Evolutionary conservation across 2,888 invertebrate genomes (phyloP), one percentile per base, ranked within the genome.

Genomic region (Melangyna quadrimaculata): DNA sequence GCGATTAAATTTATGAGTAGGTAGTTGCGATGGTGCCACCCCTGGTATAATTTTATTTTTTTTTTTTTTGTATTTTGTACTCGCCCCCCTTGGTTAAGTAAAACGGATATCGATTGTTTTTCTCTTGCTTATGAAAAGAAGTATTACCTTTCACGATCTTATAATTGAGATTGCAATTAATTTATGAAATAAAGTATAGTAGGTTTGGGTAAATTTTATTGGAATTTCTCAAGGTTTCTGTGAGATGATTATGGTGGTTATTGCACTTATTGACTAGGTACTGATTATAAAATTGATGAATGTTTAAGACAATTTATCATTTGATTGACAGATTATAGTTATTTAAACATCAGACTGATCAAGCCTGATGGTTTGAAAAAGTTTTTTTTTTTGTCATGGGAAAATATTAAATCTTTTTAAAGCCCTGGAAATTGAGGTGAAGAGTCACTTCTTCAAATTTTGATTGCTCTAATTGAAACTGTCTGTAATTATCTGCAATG

Each of bases 141-240:
- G 63, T 63, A 67, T 37, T 55, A 19, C 55, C 51, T 75, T 63
- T 57, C 65, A 59, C 53, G 72, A 71, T 77, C 55, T 77, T 57
- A 59, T 77, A 77, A 82, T 72, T 77, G 65, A 72, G 67, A 67
- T 78, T 77, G 77, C 72, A 67, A 72, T 82, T 78, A 82, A 72
- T 32, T 77, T 77, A 59, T 40, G 35, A 67, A 48, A 65, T 40
- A 55, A 71, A 77, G 65, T 48, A n/a, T n/a, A 71, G 65, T 61
- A 37, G 65, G 59, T 57, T 74, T 69, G 43, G 29, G 6, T 22
- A 32, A 75, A 63, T 70, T n/a, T n/a, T 55, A 19, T 22, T 57
- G 45, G 70, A 75, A 27, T 43, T 67, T 77, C 43, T 82, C 71
- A 82, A 78, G 71, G 77, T 59, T 72, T 70, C n/a, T 27, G 12